These are phyloP conservation scores for Nebria brevicollis DNA, from an alignment of 2,888 invertebrate species.

Conservation along the genomic window DNA sequence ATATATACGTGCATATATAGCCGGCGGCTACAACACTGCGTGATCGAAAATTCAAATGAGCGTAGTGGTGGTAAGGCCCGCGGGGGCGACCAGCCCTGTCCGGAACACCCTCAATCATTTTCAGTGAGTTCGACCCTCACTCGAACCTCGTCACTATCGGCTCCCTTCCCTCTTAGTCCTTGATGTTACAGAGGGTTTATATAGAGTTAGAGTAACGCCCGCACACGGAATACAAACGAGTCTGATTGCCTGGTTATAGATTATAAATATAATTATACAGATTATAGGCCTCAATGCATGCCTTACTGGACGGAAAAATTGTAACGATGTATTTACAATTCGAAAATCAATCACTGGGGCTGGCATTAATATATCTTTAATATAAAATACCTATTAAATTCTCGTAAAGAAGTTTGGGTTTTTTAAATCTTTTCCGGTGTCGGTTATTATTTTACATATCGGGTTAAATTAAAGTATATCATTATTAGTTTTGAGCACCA, in stretches of 20 bases:
- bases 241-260: constrained; percentile 50
- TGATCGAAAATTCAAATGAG: constrained; percentile 51
- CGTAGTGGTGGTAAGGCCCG: constrained; percentile 50
- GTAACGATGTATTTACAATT: neutral
- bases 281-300: constrained; percentile 51
- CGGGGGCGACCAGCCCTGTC: constrained; percentile 49
- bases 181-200: constrained; percentile 34
- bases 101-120: constrained; percentile 40
- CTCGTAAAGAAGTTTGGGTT: too few species aligned
- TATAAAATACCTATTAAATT: too few species aligned
- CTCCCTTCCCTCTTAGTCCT: constrained; percentile 22
- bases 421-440: too few species aligned
- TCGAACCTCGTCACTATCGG: constrained; percentile 25
- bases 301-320: constrained; percentile 38
- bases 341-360: neutral
- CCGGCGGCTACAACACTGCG: constrained; percentile 48
- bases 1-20: neutral
- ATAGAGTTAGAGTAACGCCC: constrained; percentile 29
- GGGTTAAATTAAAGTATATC: too few species aligned
- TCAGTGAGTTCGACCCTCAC: constrained; percentile 32
- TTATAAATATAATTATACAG: constrained; percentile 53
- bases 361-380: too few species aligned
- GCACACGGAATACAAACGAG: constrained; percentile 50
- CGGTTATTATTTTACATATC: too few species aligned
- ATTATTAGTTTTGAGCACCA: too few species aligned